A percentile compares a stretch with the other conserved stretches of the same genome.
Conservation (phyloP, 1,140 invertebrate species). For the Andrena cerasifolii region DNA sequence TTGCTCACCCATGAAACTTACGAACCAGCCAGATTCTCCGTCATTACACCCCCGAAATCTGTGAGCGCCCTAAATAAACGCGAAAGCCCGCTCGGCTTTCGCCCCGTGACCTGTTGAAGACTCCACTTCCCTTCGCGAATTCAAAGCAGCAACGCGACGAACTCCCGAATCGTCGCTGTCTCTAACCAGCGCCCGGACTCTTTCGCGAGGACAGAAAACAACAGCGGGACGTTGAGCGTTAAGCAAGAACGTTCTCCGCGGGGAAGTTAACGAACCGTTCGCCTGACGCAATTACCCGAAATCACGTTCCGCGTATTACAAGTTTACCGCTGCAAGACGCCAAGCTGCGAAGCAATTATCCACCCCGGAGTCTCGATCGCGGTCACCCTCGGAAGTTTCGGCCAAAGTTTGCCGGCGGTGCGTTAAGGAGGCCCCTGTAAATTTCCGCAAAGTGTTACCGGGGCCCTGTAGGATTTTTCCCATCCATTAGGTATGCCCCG, state of each 20-base stretch:
- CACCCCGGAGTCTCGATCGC: not conserved
- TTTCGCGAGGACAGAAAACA: too few species aligned
- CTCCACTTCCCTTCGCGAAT: not conserved
- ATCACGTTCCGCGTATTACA: not conserved
- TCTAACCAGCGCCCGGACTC: too few species aligned
- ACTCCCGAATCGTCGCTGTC: too few species aligned
- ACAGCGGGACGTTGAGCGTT: too few species aligned
- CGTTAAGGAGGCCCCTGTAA: slow-evolving; percentile 17
- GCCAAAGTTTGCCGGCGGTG: not conserved
- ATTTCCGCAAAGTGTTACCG: not conserved
- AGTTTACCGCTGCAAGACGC: not conserved
- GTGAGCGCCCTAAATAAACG: not conserved
- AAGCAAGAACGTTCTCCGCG: too few species aligned
- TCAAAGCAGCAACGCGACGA: not conserved
- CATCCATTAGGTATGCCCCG: not conserved
- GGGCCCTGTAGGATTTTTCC: slow-evolving; percentile 3
- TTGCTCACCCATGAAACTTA: slow-evolving; percentile 27
- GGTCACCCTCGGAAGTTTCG: not conserved
- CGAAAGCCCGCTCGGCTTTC: not conserved
- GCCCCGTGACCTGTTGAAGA: not conserved
- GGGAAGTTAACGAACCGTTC: too few species aligned
- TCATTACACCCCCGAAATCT: not conserved
- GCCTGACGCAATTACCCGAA: not conserved
- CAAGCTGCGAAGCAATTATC: not conserved
- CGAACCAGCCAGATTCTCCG: slow-evolving; percentile 20